Percentiles rank a stretch among this genome's conserved stretches.
Conservation (phyloP, 2,113 vertebrate genomes). For the Cervus canadensis region DNA sequence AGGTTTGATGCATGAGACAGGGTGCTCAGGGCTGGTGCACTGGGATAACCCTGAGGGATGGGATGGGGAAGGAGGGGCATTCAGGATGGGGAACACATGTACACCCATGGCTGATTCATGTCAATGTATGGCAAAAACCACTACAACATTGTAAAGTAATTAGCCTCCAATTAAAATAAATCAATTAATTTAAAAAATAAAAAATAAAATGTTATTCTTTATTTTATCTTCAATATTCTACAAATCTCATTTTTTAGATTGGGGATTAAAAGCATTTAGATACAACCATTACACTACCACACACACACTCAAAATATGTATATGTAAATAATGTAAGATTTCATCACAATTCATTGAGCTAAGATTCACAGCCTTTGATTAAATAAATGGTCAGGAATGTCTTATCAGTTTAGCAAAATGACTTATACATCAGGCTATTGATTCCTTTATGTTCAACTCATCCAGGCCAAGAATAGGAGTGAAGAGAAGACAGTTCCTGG, state of each 20-base stretch:
- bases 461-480: background rate
- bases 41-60: background rate
- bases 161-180: background rate
- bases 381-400: background rate
- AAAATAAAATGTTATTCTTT: background rate
- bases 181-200: background rate
- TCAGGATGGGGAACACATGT: background rate
- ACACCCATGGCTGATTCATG: background rate
- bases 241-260: background rate
- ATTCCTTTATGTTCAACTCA: background rate
- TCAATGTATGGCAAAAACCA: background rate
- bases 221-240: background rate
- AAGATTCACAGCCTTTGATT: conserved; percentile 1
- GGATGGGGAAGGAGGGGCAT: background rate
- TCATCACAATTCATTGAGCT: background rate
- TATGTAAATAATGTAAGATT: background rate
- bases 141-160: background rate
- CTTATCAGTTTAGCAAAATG: background rate
- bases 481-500: background rate
- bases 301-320: background rate
- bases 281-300: background rate
- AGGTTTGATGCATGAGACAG: background rate
- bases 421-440: background rate
- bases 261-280: background rate
- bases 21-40: background rate